Conservation (phyloP, 2,888 invertebrate species). For the Deroplatys truncata region DNA sequence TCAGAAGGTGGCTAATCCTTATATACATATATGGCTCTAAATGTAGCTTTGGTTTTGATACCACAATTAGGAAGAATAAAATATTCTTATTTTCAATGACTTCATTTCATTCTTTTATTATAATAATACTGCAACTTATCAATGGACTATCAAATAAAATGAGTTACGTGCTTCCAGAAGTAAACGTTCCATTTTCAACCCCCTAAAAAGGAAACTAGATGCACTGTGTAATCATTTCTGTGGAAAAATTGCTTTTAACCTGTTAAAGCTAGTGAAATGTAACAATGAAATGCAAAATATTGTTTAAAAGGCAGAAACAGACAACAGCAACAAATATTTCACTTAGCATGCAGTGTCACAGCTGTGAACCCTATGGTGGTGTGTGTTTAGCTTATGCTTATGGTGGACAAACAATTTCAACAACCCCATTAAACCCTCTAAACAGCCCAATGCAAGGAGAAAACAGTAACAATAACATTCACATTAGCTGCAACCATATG, state of each 20-base stretch:
- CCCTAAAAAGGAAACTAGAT: background rate
- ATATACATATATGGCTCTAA: background rate
- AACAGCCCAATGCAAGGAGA: background rate
- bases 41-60: background rate
- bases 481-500: background rate
- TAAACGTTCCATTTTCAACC: background rate
- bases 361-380: background rate
- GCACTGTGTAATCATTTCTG: background rate
- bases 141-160: background rate
- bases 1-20: background rate
- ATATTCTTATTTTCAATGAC: background rate
- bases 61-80: background rate
- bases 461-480: background rate
- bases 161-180: background rate
- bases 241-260: background rate
- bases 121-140: background rate
- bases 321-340: background rate
- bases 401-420: background rate
- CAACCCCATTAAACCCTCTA: background rate
- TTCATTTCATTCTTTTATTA: background rate
- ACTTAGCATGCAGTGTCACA: background rate
- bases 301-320: constrained; percentile 5
- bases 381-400: background rate
- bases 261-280: background rate
- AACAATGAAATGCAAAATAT: background rate